phyloP scores from a whole-genome alignment of 2,113 vertebrate genomes.

The Apteryx mantelli region DNA sequence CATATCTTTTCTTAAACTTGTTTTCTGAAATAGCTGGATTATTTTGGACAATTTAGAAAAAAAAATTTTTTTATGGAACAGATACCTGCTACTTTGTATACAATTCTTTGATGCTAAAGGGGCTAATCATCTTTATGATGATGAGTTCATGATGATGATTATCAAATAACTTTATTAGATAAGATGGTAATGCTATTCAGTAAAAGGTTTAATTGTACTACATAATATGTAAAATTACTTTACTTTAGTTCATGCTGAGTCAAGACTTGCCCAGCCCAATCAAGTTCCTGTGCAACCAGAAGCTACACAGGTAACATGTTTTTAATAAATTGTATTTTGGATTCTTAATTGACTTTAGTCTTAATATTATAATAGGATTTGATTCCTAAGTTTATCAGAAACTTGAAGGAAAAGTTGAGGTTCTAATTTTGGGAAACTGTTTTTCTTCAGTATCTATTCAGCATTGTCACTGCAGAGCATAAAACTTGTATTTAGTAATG shows the following conservation, averaged over 20 bases:
- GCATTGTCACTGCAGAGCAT: background rate
- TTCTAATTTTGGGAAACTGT: fast-evolving
- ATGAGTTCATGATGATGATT: background rate
- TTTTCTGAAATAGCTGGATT: background rate
- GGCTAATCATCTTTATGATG: background rate
- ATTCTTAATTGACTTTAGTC: background rate
- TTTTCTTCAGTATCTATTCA: background rate
- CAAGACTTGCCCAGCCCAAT: constrained; percentile 87
- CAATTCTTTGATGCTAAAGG: background rate
- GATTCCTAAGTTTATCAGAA: background rate
- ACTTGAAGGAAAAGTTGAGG: background rate
- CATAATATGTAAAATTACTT: constrained; percentile 14
- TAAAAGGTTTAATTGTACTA: background rate
- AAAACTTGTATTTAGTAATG: background rate
- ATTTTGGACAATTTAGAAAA: background rate
- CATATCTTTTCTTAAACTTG: background rate
- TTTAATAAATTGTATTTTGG: background rate
- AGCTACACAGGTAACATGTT: constrained; percentile 84
- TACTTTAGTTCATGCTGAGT: constrained; percentile 86
- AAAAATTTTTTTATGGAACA: background rate
- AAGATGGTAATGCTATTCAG: background rate
- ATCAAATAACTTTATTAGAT: background rate
- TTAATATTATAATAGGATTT: background rate
- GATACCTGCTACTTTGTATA: background rate
- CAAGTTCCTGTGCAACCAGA: constrained; percentile 88